Percentiles rank a stretch among this genome's conserved stretches.
phyloP scores from a whole-genome alignment of 2,113 vertebrate genomes.

The Ellobius talpinus region DNA sequence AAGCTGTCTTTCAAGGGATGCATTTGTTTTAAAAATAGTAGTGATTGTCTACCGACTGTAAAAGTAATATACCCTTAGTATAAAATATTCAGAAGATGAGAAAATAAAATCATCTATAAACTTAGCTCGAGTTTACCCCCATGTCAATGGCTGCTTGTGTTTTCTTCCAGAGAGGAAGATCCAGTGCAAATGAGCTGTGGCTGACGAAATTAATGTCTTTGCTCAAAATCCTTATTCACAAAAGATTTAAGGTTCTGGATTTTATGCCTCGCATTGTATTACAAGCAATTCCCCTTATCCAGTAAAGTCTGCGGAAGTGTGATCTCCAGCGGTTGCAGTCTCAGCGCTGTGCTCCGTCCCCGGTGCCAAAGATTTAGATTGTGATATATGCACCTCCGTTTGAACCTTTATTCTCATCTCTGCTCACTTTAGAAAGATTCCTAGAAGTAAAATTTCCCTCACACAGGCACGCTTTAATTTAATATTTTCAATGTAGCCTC shows the following conservation, averaged over 20 bases:
- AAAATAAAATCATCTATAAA: slow-evolving; percentile 56
- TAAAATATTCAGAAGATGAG: slow-evolving; percentile 65
- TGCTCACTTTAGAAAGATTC: not conserved
- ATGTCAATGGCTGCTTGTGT: not conserved
- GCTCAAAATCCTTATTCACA: not conserved
- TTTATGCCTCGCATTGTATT: slow-evolving; percentile 6
- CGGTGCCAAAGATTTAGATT: not conserved
- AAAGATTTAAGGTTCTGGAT: slow-evolving; percentile 2
- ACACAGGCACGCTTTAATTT: not conserved
- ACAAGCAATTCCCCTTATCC: not conserved
- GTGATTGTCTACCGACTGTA: slow-evolving; percentile 21
- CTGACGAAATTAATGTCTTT: not conserved
- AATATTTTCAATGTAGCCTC: not conserved
- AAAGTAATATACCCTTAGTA: slow-evolving; percentile 8
- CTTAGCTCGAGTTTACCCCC: slow-evolving; percentile 18
- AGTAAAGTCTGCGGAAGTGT: not conserved
- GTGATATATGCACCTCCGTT: not conserved
- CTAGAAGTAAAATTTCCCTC: not conserved
- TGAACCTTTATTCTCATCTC: not conserved
- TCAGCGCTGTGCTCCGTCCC: not conserved
- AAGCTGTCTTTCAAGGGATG: not conserved
- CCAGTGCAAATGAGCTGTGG: slow-evolving; percentile 11
- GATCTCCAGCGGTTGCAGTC: not conserved
- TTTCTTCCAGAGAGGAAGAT: slow-evolving; percentile 5
- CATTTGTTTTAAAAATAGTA: slow-evolving; percentile 6